These are phyloP conservation scores for Allacma fusca DNA, from an alignment of 2,888 invertebrate genomes.

Conservation along the genomic window DNA sequence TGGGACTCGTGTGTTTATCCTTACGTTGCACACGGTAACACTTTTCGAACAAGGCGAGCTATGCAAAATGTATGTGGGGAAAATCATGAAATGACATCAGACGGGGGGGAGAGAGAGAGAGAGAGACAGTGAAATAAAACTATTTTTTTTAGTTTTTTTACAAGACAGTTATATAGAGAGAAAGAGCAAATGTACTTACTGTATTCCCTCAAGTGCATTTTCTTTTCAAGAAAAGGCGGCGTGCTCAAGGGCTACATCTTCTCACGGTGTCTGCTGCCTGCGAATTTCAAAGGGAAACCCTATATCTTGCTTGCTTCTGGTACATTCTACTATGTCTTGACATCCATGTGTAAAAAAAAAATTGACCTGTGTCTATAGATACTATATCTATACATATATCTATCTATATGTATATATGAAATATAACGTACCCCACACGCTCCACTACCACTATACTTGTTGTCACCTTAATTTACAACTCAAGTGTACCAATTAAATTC, in stretches of 20 bases:
- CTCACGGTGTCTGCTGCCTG: constrained; percentile 58
- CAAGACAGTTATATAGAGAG: constrained; percentile 2
- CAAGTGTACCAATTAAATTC: constrained; percentile 3
- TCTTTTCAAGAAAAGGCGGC: constrained; percentile 51
- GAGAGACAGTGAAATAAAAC: neutral
- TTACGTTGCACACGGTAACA: constrained; percentile 39
- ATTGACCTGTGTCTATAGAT: too few species aligned
- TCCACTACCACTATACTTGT: too few species aligned
- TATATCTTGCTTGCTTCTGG: neutral
- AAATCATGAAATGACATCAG: constrained; percentile 28
- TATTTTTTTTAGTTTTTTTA: constrained; percentile 2
- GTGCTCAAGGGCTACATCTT: constrained; percentile 60
- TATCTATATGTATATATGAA: too few species aligned
- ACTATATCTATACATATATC: too few species aligned
- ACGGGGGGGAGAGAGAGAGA: neutral
- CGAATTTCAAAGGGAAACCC: constrained; percentile 51
- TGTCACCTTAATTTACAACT: neutral
- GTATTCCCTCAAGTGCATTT: constrained; percentile 51
- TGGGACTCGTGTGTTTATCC: constrained; percentile 41
- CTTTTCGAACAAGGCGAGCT: constrained; percentile 38
- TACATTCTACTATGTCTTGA: too few species aligned
- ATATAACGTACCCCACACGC: too few species aligned
- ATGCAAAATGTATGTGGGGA: constrained; percentile 38
- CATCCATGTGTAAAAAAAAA: too few species aligned
- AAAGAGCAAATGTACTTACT: constrained; percentile 32